Evolutionary conservation across 2,797 vertebrate species (phyloP).

Genomic region (Darevskia mixta): DNA sequence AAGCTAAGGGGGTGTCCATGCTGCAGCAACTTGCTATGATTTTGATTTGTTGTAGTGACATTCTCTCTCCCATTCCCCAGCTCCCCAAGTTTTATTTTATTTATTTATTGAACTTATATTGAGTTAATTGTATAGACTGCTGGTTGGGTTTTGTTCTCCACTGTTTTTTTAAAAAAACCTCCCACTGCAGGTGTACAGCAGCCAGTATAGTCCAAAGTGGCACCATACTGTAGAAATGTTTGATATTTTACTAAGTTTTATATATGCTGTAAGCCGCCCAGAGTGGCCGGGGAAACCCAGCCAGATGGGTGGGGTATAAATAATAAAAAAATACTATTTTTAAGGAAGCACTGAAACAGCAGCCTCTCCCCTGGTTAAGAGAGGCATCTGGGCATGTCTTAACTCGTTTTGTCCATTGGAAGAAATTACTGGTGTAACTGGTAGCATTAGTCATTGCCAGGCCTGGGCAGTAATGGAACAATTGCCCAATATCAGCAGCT

Average conservation of each 20-base stretch:
- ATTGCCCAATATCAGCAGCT: constrained; percentile 4
- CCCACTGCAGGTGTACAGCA: not conserved
- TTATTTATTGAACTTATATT: not conserved
- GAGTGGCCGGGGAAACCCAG: too few species aligned
- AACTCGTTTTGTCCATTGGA: constrained; percentile 25
- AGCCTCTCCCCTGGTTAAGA: constrained; percentile 4
- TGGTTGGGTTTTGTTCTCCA: not conserved
- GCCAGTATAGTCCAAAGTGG: not conserved
- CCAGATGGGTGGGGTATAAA: too few species aligned
- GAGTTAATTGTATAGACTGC: not conserved
- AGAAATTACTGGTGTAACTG: constrained; percentile 14
- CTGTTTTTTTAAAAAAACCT: not conserved
- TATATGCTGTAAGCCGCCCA: too few species aligned
- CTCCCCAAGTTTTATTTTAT: not conserved
- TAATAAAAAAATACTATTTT: too few species aligned
- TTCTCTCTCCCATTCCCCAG: not conserved
- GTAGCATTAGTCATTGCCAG: not conserved
- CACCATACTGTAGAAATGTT: too few species aligned
- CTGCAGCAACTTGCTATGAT: not conserved
- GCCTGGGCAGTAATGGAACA: not conserved
- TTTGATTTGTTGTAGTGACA: not conserved
- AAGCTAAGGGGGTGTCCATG: not conserved
- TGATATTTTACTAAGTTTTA: too few species aligned
- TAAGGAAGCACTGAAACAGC: not conserved
- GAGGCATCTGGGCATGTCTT: constrained; percentile 3